Percentiles rank a stretch among this genome's conserved stretches.
Evolutionary conservation across 2,888 invertebrate species (phyloP).

Genomic region (Monochamus alternatus): DNA sequence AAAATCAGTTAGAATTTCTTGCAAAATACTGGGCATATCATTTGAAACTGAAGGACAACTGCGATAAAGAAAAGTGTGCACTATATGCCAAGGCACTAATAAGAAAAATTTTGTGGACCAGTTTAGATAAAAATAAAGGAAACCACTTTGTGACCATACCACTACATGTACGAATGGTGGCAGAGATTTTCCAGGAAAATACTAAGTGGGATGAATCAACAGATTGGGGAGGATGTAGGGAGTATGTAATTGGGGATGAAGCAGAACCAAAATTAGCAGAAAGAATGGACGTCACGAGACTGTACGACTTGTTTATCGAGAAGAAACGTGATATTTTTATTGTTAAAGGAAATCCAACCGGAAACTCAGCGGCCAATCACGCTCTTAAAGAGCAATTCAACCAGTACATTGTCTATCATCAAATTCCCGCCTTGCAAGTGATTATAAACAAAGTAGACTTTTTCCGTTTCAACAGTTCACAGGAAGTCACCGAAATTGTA

Average conservation of each 20-base stretch:
- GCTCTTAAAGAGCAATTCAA: neutral
- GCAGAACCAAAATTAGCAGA: neutral
- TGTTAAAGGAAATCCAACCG: conserved; percentile 7
- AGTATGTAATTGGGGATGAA: conserved; percentile 11
- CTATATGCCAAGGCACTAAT: conserved; percentile 11
- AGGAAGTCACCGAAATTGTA: neutral
- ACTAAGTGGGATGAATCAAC: neutral
- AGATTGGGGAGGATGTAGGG: conserved; percentile 29
- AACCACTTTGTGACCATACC: no score
- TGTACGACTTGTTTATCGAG: conserved; percentile 33
- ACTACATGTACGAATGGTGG: neutral
- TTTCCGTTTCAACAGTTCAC: neutral
- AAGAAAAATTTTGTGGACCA: neutral
- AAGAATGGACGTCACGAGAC: conserved; percentile 16
- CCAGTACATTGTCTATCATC: neutral
- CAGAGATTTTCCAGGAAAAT: neutral
- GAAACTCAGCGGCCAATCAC: neutral
- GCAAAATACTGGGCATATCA: conserved; percentile 19
- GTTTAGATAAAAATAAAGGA: no score
- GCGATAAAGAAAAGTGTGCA: neutral
- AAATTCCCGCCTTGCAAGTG: neutral
- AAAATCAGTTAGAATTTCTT: conserved; percentile 20
- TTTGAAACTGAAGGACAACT: neutral
- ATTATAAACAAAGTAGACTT: neutral
- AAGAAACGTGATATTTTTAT: conserved; percentile 25